Evolutionary conservation across 2,888 invertebrate genomes (phyloP).

Genomic region (Polia nebulosa): DNA sequence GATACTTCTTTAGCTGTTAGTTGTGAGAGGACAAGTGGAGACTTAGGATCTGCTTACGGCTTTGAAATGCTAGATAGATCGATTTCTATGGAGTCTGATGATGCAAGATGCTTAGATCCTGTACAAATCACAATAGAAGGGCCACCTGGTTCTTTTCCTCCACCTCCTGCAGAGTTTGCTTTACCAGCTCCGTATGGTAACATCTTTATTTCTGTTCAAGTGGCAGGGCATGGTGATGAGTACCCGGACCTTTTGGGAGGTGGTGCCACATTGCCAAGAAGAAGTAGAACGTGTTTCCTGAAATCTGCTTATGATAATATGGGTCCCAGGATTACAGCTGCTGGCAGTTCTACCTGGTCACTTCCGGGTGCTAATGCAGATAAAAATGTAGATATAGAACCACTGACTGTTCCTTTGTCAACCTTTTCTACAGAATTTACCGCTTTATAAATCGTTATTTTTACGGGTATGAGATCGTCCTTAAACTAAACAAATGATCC

Average conservation of each 20-base stretch:
- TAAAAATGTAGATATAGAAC: constrained; percentile 74
- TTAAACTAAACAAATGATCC: neutral
- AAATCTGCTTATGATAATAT: constrained; percentile 96
- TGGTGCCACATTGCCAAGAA: constrained; percentile 86
- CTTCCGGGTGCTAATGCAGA: constrained; percentile 92
- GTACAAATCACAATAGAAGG: constrained; percentile 92
- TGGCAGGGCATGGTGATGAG: constrained; percentile 93
- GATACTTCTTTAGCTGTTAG: constrained; percentile 93
- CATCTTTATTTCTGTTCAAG: constrained; percentile 96
- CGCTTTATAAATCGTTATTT: constrained; percentile 78
- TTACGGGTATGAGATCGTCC: neutral
- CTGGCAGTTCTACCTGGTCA: constrained; percentile 96
- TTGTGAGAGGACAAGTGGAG: constrained; percentile 93
- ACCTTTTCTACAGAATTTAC: constrained; percentile 89
- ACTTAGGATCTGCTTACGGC: constrained; percentile 89
- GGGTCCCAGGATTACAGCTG: constrained; percentile 97
- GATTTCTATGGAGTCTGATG: constrained; percentile 88
- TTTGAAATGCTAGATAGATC: constrained; percentile 90
- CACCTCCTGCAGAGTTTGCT: constrained; percentile 89
- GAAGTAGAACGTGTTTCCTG: constrained; percentile 88
- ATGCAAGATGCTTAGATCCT: constrained; percentile 89
- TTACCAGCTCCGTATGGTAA: constrained; percentile 92
- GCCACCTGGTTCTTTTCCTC: constrained; percentile 83
- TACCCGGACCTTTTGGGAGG: constrained; percentile 95
- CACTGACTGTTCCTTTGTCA: constrained; percentile 78